These are phyloP conservation scores for Meta bourneti DNA, from an alignment of 2,888 invertebrate genomes.

Conservation along the genomic window DNA sequence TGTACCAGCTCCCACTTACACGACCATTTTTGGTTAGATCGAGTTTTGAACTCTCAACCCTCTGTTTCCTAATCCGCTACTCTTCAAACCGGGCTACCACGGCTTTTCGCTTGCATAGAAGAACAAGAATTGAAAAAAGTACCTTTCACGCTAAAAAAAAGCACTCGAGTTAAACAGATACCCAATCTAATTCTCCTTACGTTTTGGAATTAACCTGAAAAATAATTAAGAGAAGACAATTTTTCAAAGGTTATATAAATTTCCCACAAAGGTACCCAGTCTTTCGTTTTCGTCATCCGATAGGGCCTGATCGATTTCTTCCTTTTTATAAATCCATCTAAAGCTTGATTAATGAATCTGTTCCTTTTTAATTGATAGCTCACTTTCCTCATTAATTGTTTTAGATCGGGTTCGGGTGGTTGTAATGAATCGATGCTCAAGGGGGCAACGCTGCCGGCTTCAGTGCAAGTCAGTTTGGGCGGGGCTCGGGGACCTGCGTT, in stretches of 20 bases:
- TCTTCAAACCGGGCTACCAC: too few species aligned
- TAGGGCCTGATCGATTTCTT: not conserved
- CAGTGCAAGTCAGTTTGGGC: not conserved
- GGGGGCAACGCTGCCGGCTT: not conserved
- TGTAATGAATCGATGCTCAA: conserved; percentile 13
- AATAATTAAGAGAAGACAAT: not conserved
- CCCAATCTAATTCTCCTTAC: too few species aligned
- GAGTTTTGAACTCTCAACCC: too few species aligned
- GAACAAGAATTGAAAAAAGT: too few species aligned
- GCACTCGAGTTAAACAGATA: too few species aligned
- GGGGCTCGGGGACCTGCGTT: not conserved
- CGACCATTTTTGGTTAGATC: too few species aligned
- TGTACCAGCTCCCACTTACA: too few species aligned
- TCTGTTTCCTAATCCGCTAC: too few species aligned
- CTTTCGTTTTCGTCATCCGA: not conserved
- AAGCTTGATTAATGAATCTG: conserved; percentile 26
- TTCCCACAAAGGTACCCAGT: not conserved
- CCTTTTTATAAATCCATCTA: not conserved
- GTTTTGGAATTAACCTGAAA: not conserved
- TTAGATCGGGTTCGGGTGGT: conserved; percentile 8
- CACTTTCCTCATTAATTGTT: conserved; percentile 38
- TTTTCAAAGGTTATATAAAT: not conserved
- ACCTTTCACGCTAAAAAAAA: too few species aligned
- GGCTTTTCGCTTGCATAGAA: too few species aligned
- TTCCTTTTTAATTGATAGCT: conserved; percentile 29